A percentile compares a stretch with the other conserved stretches of the same genome.
These are phyloP conservation scores for Antrozous pallidus DNA, from an alignment of 2,797 vertebrate genomes.

Conservation along the genomic window DNA sequence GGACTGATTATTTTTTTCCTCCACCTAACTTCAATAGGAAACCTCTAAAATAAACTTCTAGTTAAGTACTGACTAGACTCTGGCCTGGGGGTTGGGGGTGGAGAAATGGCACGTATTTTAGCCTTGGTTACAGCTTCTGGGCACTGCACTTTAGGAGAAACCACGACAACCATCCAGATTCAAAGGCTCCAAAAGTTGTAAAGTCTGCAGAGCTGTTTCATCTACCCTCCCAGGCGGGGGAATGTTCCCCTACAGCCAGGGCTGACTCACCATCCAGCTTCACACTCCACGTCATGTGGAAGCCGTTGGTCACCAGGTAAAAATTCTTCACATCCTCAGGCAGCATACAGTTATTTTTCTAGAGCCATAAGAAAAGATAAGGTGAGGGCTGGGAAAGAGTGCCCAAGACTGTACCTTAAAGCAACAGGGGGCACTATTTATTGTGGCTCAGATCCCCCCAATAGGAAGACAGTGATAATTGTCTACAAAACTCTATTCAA, in stretches of 20 bases:
- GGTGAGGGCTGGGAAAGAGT: background rate
- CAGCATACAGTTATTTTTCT: constrained; percentile 93
- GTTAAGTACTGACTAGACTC: background rate
- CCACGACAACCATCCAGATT: background rate
- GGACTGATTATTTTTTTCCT: background rate
- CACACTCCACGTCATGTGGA: constrained; percentile 93
- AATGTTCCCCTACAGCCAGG: background rate
- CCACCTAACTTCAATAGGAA: background rate
- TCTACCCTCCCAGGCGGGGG: background rate
- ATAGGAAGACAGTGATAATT: background rate
- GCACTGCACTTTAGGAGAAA: background rate
- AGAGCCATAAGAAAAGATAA: constrained; percentile 61
- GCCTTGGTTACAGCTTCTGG: background rate
- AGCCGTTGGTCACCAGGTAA: constrained; percentile 95
- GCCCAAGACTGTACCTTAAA: background rate
- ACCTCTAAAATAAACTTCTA: background rate
- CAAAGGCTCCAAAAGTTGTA: background rate
- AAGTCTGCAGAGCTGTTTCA: background rate
- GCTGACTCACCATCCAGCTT: constrained; percentile 89
- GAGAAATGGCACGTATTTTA: background rate
- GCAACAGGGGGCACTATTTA: background rate
- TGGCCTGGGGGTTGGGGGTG: background rate
- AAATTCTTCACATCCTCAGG: constrained; percentile 96
- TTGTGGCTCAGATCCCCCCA: background rate
- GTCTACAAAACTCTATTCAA: background rate